Evolutionary conservation across 1,140 invertebrate genomes (phyloP).

Genomic region (Hylyphantes graminicola): DNA sequence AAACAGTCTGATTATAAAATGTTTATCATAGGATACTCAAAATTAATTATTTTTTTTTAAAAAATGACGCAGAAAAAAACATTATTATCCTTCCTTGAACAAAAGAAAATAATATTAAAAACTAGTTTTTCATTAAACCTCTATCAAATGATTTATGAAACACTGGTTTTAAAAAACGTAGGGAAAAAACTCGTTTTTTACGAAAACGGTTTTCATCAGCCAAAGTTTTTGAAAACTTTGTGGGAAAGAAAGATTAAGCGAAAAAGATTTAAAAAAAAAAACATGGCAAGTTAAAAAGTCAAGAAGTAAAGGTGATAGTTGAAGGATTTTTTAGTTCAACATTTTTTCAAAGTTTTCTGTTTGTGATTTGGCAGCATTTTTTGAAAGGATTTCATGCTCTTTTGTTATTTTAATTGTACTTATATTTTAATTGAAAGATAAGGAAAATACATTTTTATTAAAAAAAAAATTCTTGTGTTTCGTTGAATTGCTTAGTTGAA

Average conservation of each 20-base stretch:
- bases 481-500: no score
- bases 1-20: no score
- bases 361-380: background rate
- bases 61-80: background rate
- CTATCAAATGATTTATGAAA: background rate
- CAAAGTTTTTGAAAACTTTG: constrained; percentile 27
- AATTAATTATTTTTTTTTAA: no score
- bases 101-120: background rate
- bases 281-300: constrained; percentile 35
- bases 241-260: background rate
- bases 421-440: no score
- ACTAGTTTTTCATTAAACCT: background rate
- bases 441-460: no score
- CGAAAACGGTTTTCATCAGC: background rate
- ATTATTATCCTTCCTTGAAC: background rate
- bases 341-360: constrained; percentile 1
- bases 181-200: background rate
- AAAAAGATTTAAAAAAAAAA: background rate
- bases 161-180: background rate
- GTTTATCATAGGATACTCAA: no score
- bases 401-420: background rate
- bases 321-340: background rate
- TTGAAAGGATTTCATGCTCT: background rate
- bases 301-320: constrained; percentile 20
- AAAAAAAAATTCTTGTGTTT: no score